phyloP scores from a whole-genome alignment of 2,113 vertebrate genomes.

The Bombycilla garrulus region DNA sequence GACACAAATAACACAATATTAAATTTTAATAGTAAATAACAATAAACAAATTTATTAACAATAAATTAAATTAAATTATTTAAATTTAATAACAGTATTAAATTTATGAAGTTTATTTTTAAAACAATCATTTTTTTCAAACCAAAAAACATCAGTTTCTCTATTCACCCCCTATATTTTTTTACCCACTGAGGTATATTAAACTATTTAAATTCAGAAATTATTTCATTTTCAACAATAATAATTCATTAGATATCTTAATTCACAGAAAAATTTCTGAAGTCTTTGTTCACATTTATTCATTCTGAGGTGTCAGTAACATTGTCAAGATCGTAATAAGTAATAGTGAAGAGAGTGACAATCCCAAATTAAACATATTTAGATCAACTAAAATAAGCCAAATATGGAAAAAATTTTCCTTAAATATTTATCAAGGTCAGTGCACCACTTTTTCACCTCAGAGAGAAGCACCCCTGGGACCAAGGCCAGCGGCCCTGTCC shows the following conservation, averaged over 20 bases:
- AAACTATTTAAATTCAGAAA: not conserved
- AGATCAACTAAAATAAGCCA: not conserved
- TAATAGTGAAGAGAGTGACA: not conserved
- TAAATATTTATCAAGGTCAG: not conserved
- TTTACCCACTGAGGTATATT: not conserved
- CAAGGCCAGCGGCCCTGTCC: not conserved
- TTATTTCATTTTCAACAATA: not conserved
- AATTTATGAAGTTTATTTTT: not conserved
- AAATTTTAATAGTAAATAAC: not conserved
- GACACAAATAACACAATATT: not conserved
- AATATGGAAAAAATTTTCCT: not conserved
- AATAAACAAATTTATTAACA: no score
- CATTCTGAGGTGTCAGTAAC: not conserved
- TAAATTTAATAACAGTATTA: not conserved
- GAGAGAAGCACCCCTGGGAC: fast-evolving
- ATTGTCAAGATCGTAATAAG: not conserved
- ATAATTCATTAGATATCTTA: not conserved
- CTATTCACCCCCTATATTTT: fast-evolving
- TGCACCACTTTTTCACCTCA: not conserved
- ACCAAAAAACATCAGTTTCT: not conserved
- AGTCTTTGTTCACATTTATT: not conserved
- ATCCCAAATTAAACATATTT: not conserved
- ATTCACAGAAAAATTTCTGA: not conserved
- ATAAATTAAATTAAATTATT: no score
- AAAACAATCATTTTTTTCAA: not conserved